Evolutionary conservation across 2,113 vertebrate genomes (phyloP).

Genomic region (Lathamus discolor): DNA sequence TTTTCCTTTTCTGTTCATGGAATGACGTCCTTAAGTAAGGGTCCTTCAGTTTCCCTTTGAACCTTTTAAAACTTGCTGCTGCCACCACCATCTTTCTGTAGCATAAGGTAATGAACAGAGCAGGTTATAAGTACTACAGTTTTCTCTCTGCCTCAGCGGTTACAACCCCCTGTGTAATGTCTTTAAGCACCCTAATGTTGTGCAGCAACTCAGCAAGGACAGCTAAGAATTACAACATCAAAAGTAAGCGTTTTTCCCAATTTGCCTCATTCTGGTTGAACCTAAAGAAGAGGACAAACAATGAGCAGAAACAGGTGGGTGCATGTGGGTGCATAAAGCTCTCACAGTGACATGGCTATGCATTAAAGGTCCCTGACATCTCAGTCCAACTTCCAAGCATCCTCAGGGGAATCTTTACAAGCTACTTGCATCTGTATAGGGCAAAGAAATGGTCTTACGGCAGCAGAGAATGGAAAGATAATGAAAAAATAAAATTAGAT

Average conservation of each 20-base stretch:
- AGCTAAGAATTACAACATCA: neutral
- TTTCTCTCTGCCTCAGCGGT: neutral
- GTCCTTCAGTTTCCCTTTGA: neutral
- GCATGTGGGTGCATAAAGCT: neutral
- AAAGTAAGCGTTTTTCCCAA: neutral
- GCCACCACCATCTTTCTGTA: neutral
- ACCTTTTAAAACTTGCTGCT: neutral
- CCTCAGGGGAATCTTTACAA: neutral
- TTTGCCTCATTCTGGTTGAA: neutral
- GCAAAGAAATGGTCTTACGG: neutral
- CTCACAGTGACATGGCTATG: neutral
- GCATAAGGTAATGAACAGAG: neutral
- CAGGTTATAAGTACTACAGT: neutral
- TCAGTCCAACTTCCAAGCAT: neutral
- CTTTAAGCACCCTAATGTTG: neutral
- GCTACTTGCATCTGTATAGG: neutral
- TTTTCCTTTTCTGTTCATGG: neutral
- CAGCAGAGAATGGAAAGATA: slow-evolving; percentile 26
- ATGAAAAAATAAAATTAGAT: slow-evolving; percentile 58
- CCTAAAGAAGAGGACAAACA: neutral
- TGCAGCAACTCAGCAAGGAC: neutral
- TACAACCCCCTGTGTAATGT: neutral
- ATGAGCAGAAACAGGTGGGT: neutral
- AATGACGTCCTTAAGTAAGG: neutral
- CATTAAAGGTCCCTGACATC: neutral